Base-by-base conservation (phyloP, 2,797 vertebrate genomes). In the Centropyge bicolor region DNA sequence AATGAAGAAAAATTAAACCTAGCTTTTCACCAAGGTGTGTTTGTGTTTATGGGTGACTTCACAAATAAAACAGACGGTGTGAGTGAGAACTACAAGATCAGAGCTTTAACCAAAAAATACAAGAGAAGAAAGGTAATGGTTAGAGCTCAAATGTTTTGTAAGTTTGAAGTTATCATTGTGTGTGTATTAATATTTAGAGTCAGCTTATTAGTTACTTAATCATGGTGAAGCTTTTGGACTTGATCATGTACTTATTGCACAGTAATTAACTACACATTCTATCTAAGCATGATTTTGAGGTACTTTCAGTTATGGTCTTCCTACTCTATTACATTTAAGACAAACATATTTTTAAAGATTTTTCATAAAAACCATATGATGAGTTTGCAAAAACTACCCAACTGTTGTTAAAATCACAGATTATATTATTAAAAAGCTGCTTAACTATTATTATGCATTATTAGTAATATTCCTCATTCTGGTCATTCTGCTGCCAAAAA, bases 1-100 rank as follows among this genome's bases (percentile, higher is more conserved):
- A 90, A 86, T 89, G 62, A 84, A 51, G 52, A 83, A 73, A 16
- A 69, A 85, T 82, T 79, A 71, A 85, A 87, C 46, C 1, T 40
- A 76, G 22, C 14, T 52, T 81, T 85, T 79, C 60, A 64, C 59
- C 62, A 55, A 66, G 41, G 41, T 80, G 75, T 87, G 76, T 88
- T 83, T 80, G 45, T 79, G 17, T 82, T 83, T 84, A 64, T 71
- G 40, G 40, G 63, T 38, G 64, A 0, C 36, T 83, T 78, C 76
- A 54, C 48, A 27, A 70, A 78, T 64, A 62, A 72, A 74, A 65
- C 3, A 46, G 49, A 56, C 14, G 1, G 5, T n/a, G 51, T 5
- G 20, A 57, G 19, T 27, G 54, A 41, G 19, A 57, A 48, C 4
- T 16, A 46, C 20, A 60, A 24, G 13, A 51, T n/a, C 4, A 6